A percentile compares a stretch with the other conserved stretches of the same genome.
phyloP scores from a whole-genome alignment of 2,797 vertebrate genomes.

The Eupleurogrammus muticus region DNA sequence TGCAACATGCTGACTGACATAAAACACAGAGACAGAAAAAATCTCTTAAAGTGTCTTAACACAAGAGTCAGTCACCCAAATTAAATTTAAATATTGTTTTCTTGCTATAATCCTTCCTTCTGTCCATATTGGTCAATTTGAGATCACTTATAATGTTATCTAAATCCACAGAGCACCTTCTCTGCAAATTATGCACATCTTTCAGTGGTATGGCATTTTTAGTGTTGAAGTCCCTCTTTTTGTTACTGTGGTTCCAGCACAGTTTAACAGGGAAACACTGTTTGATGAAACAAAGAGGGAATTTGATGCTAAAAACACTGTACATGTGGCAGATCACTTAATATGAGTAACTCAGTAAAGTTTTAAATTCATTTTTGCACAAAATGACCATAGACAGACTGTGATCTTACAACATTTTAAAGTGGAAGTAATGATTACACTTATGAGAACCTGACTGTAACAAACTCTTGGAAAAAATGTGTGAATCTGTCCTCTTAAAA shows the following conservation, averaged over 20 bases:
- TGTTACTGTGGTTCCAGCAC: not conserved
- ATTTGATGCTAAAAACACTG: not conserved
- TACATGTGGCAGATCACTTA: not conserved
- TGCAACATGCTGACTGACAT: conserved; percentile 2
- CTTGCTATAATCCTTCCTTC: not conserved
- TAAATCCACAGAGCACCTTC: not conserved
- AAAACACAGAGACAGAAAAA: not conserved
- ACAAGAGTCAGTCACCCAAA: not conserved
- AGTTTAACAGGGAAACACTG: not conserved
- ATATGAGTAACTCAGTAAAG: not conserved
- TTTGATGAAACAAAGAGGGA: not conserved
- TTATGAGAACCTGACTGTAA: not conserved
- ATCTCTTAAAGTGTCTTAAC: not conserved
- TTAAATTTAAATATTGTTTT: not conserved
- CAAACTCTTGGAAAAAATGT: not conserved
- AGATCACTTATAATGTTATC: not conserved
- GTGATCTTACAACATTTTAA: not conserved
- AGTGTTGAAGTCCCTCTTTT: not conserved
- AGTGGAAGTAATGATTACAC: not conserved
- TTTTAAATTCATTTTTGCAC: not conserved
- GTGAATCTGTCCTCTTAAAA: not conserved
- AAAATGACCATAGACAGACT: not conserved
- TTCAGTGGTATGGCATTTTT: not conserved
- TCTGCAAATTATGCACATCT: not conserved
- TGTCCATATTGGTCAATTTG: not conserved